Base-by-base conservation (phyloP, 2,113 vertebrate species). In the Apeltes quadracus region DNA sequence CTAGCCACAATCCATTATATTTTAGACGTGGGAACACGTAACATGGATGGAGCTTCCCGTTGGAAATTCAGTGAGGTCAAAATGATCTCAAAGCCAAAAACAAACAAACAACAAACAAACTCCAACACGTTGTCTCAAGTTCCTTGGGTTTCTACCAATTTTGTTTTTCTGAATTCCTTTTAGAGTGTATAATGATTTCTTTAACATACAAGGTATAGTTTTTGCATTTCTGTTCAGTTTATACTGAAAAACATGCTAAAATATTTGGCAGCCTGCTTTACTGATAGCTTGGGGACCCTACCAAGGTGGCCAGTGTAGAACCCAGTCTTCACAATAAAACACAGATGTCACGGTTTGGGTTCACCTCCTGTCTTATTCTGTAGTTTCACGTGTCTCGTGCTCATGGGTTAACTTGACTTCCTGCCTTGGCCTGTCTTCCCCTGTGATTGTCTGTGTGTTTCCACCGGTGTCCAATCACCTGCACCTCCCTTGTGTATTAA, bases 21-120 rank as follows among this genome's bases (percentile, higher is more conserved):
- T 83, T 74, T 61, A 84, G 46, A 75, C 59, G 51, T 62, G 39
- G 15, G 59, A 53, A 76, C 36, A 66, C 43, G 48, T 56, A 58
- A 72, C 63, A 63, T 57, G 56, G 56, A 65, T 32, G 48, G 65
- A 81, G 43, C 23, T 44, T 71, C 69, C 36, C 43, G 48, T 59
- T 80, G 39, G 20, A 58, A 83, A 58, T 55, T 32, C 27, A n/a
- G n/a, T 12, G 27, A 74, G 55, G 56, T 14, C 22, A 64, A 86
- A 73, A 44, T 0, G 0, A 11, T 29, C 18, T 16, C 58, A 65
- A 65, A 73, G 43, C 1, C 16, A 55, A 80, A 68, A 41, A 61
- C 50, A 46, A 46, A 75, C 18, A 6, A 4, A 2, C n/a, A n/a
- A n/a, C n/a, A n/a, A n/a, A n/a, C n/a, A n/a, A 61, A 44, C 61